A percentile compares a stretch with the other conserved stretches of the same genome.
Evolutionary conservation across 2,888 invertebrate genomes (phyloP).

Genomic region (Troglohyphantes excavatus): DNA sequence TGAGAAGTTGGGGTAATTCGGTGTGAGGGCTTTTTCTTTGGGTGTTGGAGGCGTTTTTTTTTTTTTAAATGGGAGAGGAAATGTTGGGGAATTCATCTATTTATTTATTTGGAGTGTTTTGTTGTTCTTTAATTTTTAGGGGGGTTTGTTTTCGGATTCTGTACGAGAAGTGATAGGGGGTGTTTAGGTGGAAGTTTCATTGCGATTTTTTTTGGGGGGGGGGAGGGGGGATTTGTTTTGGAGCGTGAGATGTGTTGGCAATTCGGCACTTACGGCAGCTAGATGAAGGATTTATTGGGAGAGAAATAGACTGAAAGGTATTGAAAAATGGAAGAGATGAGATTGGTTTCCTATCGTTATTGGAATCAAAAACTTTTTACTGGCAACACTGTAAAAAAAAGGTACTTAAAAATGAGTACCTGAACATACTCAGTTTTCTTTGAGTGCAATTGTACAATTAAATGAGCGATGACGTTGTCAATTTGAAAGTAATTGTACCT

Average conservation of each 20-base stretch:
- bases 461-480: too few relatives aligned
- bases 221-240: conserved; percentile 39
- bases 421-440: too few relatives aligned
- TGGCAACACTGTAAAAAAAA: too few relatives aligned
- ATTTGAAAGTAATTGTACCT: too few relatives aligned
- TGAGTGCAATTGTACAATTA: too few relatives aligned
- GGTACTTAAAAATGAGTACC: too few relatives aligned
- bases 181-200: conserved; percentile 37
- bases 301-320: background rate
- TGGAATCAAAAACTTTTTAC: too few relatives aligned
- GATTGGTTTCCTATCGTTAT: too few relatives aligned
- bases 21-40: conserved; percentile 38
- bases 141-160: conserved; percentile 22
- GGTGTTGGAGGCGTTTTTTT: background rate
- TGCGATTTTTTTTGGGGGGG: conserved; percentile 29
- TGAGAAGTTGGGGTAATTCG: conserved; percentile 63
- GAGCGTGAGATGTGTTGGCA: conserved; percentile 41
- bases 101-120: conserved; percentile 28
- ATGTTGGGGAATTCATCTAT: background rate
- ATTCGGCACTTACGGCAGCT: conserved; percentile 38
- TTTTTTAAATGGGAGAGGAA: conserved; percentile 6
- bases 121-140: background rate
- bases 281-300: conserved; percentile 62
- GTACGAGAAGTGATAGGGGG: conserved; percentile 17
- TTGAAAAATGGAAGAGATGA: conserved; percentile 7